Evolutionary conservation across 2,113 vertebrate genomes (phyloP).

Genomic region (Gambusia holbrooki): DNA sequence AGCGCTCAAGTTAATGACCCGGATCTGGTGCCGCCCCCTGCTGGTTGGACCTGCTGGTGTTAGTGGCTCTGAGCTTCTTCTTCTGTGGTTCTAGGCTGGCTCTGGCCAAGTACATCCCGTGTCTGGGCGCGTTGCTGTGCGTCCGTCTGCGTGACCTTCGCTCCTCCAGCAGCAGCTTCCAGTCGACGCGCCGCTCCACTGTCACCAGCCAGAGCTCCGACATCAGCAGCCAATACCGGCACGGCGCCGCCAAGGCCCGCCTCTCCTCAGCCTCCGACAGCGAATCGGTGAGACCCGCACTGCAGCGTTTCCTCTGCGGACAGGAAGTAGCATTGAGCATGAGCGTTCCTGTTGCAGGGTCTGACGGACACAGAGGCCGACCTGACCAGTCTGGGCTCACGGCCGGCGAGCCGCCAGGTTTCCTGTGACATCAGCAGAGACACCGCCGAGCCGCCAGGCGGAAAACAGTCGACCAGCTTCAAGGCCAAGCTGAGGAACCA

Average conservation of each 20-base stretch:
- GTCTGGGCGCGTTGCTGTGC: conserved; percentile 84
- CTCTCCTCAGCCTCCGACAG: conserved; percentile 87
- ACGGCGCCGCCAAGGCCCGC: conserved; percentile 70
- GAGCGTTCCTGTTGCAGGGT: conserved; percentile 72
- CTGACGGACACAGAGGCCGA: conserved; percentile 86
- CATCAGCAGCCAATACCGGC: conserved; percentile 62
- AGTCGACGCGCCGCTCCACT: conserved; percentile 85
- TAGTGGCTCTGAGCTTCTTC: not conserved
- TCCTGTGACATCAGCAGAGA: conserved; percentile 78
- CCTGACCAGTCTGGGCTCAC: conserved; percentile 68
- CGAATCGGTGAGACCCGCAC: conserved; percentile 83
- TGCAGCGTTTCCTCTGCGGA: no score
- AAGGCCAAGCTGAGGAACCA: conserved; percentile 76
- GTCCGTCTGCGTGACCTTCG: conserved; percentile 77
- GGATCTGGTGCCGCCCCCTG: no score
- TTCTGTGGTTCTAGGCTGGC: conserved; percentile 80
- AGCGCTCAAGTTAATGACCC: no score
- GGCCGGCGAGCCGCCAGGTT: conserved; percentile 75
- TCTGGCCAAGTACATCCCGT: conserved; percentile 89
- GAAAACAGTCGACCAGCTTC: conserved; percentile 69
- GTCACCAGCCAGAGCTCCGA: conserved; percentile 88
- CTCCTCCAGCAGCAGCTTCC: conserved; percentile 83
- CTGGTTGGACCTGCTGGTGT: not conserved
- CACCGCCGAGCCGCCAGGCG: conserved; percentile 69
- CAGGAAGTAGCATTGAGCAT: no score